Conservation (phyloP, 2,797 vertebrate species). For the Glossophaga mutica region DNA sequence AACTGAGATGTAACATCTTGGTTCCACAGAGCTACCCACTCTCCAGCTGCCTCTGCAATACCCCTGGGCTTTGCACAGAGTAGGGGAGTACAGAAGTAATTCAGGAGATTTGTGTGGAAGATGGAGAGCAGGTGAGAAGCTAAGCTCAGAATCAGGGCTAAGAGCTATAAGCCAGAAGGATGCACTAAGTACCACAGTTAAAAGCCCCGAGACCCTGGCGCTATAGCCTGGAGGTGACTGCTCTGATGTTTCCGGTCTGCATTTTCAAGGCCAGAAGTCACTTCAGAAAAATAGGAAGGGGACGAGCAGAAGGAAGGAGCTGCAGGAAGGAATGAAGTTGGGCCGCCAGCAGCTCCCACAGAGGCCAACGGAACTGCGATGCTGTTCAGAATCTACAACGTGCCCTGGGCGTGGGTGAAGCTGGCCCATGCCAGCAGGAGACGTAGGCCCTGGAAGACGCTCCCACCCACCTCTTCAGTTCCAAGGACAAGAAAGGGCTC, state of each 20-base stretch:
- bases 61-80: background rate
- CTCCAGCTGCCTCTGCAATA: background rate
- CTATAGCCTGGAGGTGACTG: background rate
- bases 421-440: fast-evolving
- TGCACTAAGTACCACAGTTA: too few relatives aligned
- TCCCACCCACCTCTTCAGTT: background rate
- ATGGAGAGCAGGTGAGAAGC: background rate
- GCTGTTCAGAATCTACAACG: background rate
- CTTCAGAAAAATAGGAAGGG: background rate
- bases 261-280: background rate
- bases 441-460: background rate
- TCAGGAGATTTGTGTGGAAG: background rate
- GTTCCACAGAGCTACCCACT: background rate
- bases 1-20: background rate
- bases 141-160: background rate
- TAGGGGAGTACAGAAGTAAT: background rate
- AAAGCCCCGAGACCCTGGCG: background rate
- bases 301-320: background rate
- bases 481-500: background rate
- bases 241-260: background rate
- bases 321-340: background rate
- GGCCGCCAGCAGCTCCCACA: background rate
- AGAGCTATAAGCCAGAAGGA: background rate
- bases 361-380: background rate
- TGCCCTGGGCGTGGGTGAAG: background rate